Evolutionary conservation across 2,888 invertebrate genomes (phyloP), one percentile per base, ranked within the genome.

Genomic region (Petrolisthes cinctipes): DNA sequence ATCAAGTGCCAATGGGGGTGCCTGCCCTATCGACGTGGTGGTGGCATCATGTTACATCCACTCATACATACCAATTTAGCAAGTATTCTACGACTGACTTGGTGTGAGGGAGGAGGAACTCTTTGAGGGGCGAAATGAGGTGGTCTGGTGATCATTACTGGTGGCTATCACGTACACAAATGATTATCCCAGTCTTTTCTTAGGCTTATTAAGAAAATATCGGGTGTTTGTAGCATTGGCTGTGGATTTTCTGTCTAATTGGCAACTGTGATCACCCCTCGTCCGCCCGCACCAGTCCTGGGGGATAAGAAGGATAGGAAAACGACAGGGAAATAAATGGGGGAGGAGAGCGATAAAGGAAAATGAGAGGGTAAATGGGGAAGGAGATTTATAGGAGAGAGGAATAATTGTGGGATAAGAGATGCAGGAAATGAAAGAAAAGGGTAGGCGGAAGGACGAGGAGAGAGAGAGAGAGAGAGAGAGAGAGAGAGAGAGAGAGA

Each of bases 1-100:
- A 86, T 86, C 86, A 86, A 86, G 86, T 82, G 86, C 86, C 86
- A 86, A 86, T 86, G 86, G 73, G 86, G 37, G 37, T 37, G 37
- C 37, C 37, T 54, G 82, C 61, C 86, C 76, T 76, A 86, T 86
- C 86, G 86, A 86, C 86, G 61, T 53, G 56, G 82, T 75, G 76
- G 82, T 75, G 66, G 86, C 86, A 14, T 86, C 82, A 57, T 53
- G 86, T 86, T 86, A 76, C 86, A 86, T 54, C 23, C 37, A n/a
- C 81, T 20, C n/a, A 23, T 11, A 66, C 37, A 76, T 56, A 75
- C 78, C 66, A 78, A 20, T 53, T 66, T 57, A 78, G 84, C 11
- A 66, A 66, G 53, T 17, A 54, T 53, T 79, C 53, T 56, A 56
- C 56, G 20, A 79, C 56, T 53, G 78, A 56, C 78, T 53, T 53